Evolutionary conservation across 2,113 vertebrate species (phyloP).

Genomic region (Xiphophorus couchianus): DNA sequence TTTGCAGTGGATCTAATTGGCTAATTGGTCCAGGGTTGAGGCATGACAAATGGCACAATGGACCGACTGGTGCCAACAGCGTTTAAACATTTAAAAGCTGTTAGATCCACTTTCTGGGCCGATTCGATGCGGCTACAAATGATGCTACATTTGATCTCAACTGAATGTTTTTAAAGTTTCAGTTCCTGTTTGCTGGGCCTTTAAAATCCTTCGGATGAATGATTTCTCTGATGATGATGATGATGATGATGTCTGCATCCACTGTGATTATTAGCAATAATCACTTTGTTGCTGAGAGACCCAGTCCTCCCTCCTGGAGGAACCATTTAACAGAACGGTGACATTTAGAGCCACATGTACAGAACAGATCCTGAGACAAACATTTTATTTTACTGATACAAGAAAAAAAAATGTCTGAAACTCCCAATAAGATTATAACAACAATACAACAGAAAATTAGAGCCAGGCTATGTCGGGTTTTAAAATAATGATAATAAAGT

Average conservation of each 20-base stretch:
- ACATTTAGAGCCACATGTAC: neutral
- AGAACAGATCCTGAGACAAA: neutral
- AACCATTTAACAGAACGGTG: neutral
- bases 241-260: neutral
- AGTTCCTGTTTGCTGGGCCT: neutral
- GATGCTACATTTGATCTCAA: neutral
- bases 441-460: too few species aligned
- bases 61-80: conserved; percentile 1
- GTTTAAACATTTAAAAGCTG: neutral
- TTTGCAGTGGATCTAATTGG: conserved; percentile 44
- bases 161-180: neutral
- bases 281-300: neutral
- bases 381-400: neutral
- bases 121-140: neutral
- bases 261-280: neutral
- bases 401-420: neutral
- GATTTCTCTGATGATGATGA: neutral
- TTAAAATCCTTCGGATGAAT: neutral
- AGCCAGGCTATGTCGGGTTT: too few species aligned
- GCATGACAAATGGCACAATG: conserved; percentile 28
- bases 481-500: too few species aligned
- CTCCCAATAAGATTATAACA: too few species aligned
- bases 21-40: conserved; percentile 36
- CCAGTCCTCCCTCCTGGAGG: neutral
- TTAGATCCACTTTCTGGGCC: neutral